phyloP scores from a whole-genome alignment of 2,797 vertebrate species.

The Acipenser ruthenus region DNA sequence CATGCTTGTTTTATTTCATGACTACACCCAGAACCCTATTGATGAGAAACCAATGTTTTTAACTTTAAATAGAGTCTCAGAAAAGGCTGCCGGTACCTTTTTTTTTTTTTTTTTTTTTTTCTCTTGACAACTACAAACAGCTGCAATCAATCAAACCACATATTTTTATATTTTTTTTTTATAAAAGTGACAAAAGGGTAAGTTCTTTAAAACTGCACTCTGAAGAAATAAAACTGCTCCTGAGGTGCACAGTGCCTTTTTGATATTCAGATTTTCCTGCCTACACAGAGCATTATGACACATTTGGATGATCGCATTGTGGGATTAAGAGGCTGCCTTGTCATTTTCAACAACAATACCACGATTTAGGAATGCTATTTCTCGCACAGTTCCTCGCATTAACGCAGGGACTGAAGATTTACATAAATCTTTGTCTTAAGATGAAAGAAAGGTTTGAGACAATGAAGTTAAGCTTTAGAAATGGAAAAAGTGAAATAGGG shows the following conservation, averaged over 20 bases:
- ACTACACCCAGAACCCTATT: slow-evolving; percentile 32
- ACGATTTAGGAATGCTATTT: slow-evolving; percentile 71
- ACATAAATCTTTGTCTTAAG: slow-evolving; percentile 80
- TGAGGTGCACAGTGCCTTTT: slow-evolving; percentile 56
- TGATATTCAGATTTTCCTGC: slow-evolving; percentile 63
- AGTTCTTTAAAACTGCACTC: slow-evolving; percentile 37
- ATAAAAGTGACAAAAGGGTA: slow-evolving; percentile 40
- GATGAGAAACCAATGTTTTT: slow-evolving; percentile 23
- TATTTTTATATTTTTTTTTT: slow-evolving; percentile 21
- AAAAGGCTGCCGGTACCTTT: background rate
- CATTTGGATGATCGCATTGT: slow-evolving; percentile 71
- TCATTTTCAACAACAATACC: slow-evolving; percentile 74
- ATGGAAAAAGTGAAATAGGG: slow-evolving; percentile 33
- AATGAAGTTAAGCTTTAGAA: slow-evolving; percentile 73
- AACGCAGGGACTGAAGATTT: slow-evolving; percentile 66
- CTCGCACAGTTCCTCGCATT: slow-evolving; percentile 64
- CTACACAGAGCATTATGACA: slow-evolving; percentile 71
- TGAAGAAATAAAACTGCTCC: slow-evolving; percentile 42
- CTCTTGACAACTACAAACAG: slow-evolving; percentile 27
- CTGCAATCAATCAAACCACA: slow-evolving; percentile 39
- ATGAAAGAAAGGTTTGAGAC: slow-evolving; percentile 69
- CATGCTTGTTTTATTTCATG: slow-evolving; percentile 27
- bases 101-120: slow-evolving; percentile 16
- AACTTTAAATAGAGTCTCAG: slow-evolving; percentile 2
- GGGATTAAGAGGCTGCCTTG: slow-evolving; percentile 74